Evolutionary conservation across 2,797 vertebrate species (phyloP).

Genomic region (Clarias laeviceps): DNA sequence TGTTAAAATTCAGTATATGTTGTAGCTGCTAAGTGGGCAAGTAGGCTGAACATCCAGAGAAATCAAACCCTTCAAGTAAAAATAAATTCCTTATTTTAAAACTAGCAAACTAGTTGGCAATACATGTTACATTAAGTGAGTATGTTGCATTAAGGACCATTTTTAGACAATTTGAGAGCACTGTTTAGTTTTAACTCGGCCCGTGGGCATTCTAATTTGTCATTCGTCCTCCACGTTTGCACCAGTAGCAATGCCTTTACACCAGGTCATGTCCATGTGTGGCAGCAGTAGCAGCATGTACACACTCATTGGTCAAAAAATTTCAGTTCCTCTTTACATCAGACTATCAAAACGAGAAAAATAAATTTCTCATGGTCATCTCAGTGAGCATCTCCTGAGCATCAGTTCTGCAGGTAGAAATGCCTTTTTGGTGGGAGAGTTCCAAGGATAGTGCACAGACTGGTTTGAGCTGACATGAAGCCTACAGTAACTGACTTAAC

Average conservation of each 20-base stretch:
- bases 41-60: not conserved
- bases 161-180: not conserved
- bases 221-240: not conserved
- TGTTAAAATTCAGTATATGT: not conserved
- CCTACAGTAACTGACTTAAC: not conserved
- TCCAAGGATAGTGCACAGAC: not conserved
- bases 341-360: not conserved
- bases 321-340: not conserved
- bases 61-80: not conserved
- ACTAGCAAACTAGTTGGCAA: not conserved
- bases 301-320: not conserved
- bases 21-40: not conserved
- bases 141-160: not conserved
- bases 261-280: not conserved
- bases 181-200: not conserved
- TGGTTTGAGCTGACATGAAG: not conserved
- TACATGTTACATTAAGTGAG: too few species aligned
- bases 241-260: not conserved
- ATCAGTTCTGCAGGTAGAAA: not conserved
- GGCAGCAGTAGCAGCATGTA: not conserved
- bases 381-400: not conserved
- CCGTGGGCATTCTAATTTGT: not conserved
- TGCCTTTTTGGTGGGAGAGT: not conserved
- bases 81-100: not conserved
- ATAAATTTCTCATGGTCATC: not conserved